Percentiles rank a stretch among this genome's conserved stretches.
phyloP scores from a whole-genome alignment of 2,888 invertebrate species.

The Agrilus cyanescens region DNA sequence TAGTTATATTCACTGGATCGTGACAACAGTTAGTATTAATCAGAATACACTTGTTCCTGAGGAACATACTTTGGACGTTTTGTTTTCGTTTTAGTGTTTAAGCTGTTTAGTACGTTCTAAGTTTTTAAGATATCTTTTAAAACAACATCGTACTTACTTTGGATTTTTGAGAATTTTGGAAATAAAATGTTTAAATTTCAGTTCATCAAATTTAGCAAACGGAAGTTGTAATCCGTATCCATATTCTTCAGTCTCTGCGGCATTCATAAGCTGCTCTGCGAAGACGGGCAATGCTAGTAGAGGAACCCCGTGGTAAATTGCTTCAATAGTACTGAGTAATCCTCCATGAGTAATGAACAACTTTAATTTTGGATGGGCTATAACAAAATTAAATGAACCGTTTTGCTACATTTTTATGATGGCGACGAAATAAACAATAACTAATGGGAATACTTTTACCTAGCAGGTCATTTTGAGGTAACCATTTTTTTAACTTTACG shows the following conservation, averaged over 20 bases:
- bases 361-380: conserved; percentile 11
- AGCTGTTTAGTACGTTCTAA: too few species aligned
- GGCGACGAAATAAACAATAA: neutral
- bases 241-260: conserved; percentile 2
- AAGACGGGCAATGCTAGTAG: conserved; percentile 8
- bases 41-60: too few species aligned
- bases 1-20: too few species aligned
- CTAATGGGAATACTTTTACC: conserved; percentile 2
- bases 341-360: conserved; percentile 11
- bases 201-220: conserved; percentile 32
- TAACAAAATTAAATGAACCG: neutral
- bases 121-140: too few species aligned
- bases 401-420: neutral
- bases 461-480: conserved; percentile 12
- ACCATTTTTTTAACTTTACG: conserved; percentile 9
- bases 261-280: conserved; percentile 9
- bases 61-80: too few species aligned
- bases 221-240: conserved; percentile 32
- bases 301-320: conserved; percentile 9
- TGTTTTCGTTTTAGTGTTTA: too few species aligned
- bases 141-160: conserved; percentile 17
- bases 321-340: conserved; percentile 7
- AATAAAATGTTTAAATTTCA: conserved; percentile 29
- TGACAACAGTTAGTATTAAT: too few species aligned
- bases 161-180: conserved; percentile 28